Evolutionary conservation across 2,113 vertebrate genomes (phyloP).

Genomic region (Caranx melampygus): DNA sequence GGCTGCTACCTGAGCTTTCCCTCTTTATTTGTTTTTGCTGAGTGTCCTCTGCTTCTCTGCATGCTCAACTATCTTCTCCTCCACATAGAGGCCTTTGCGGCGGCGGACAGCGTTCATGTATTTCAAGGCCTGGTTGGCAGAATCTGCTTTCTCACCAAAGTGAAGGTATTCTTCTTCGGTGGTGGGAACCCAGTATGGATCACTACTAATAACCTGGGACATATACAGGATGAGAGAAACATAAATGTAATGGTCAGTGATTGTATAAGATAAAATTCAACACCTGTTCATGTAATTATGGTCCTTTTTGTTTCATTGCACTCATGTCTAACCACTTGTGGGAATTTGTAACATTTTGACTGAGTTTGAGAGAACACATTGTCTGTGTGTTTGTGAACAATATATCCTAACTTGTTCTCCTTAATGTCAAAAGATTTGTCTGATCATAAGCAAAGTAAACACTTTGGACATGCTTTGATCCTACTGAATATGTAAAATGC

Average conservation of each 20-base stretch:
- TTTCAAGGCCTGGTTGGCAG: constrained; percentile 93
- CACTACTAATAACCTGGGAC: constrained; percentile 90
- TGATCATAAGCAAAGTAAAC: too few relatives aligned
- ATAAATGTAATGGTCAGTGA: not conserved
- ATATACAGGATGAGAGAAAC: not conserved
- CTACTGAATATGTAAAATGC: too few relatives aligned
- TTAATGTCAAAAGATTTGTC: too few relatives aligned
- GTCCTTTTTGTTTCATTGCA: too few relatives aligned
- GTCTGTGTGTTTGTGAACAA: too few relatives aligned
- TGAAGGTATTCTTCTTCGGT: constrained; percentile 98
- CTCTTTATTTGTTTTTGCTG: constrained; percentile 90
- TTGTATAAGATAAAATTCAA: not conserved
- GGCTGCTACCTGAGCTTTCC: not conserved
- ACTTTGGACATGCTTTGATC: too few relatives aligned
- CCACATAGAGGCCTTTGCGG: constrained; percentile 94
- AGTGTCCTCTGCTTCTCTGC: constrained; percentile 98
- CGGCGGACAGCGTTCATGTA: constrained; percentile 94
- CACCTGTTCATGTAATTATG: not conserved
- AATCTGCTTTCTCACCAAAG: constrained; percentile 97
- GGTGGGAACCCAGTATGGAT: constrained; percentile 97
- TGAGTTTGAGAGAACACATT: too few relatives aligned
- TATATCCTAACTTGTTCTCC: too few relatives aligned
- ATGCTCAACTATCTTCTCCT: constrained; percentile 96
- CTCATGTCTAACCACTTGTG: too few relatives aligned
- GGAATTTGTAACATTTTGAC: too few relatives aligned